Base-by-base conservation (phyloP, 1,140 invertebrate species). In the Heliconius nattereri region DNA sequence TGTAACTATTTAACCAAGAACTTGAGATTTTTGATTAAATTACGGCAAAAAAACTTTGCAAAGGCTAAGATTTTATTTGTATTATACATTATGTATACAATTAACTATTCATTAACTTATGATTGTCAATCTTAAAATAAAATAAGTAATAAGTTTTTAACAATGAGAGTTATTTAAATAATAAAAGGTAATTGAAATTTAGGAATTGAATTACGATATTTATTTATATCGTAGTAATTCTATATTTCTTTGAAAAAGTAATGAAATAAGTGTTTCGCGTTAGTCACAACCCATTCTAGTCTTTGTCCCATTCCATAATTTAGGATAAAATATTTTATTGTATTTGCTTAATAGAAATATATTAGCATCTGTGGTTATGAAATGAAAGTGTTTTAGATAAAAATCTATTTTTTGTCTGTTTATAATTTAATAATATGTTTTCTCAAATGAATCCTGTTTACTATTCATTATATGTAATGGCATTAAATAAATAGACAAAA, bases 231-330 rank as follows among this genome's bases (percentile, higher is more conserved):
- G 20, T 54, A 7, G n/a, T 54, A 19, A 54, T 7, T 54, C 13
- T 54, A n/a, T 16, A 54, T 54, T 54, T 57, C n/a, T 54, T 74
- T 32, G 54, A 74, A 9, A 45, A 74, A 35, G 7, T 74, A 3
- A 54, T 7, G 32, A 54, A 29, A 23, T n/a, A 40, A 26, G 8
- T 7, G 2, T 13, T 23, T 40, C 1, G 32, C 49, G 7, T 73
- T 73, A 73, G 37, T 73, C n/a, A 73, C n/a, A 26, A 52, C 23
- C 35, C 35, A 35, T 75, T 75, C 73, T 75, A 75, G 49, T 75
- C 73, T 35, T 35, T 75, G 52, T 35, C 32, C 52, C 73, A 75
- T 75, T 75, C 73, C 49, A 57, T 79, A 79, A 80, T 86, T 85
- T 90, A 89, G 86, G 23, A 26, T 66, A 26, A 66, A 54, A 23